Conservation (phyloP, 1,140 invertebrate genomes). For the Mycetomoellerius zeteki region DNA sequence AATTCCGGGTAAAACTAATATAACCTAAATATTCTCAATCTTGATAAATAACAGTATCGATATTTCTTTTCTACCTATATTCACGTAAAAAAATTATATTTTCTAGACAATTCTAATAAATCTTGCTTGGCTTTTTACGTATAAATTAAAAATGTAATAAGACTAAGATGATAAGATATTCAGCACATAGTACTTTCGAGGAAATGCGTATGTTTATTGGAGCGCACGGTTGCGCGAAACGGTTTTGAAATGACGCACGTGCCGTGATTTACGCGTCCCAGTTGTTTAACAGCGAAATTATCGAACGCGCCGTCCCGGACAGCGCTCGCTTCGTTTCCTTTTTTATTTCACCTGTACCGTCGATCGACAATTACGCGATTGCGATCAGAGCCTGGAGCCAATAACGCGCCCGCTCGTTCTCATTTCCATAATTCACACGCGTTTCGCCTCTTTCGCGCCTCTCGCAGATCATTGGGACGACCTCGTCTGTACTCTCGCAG, state of each 20-base stretch:
- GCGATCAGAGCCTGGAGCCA: slow-evolving; percentile 70
- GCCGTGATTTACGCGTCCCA: slow-evolving; percentile 69
- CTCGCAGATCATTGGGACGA: slow-evolving; percentile 48
- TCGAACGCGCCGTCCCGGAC: slow-evolving; percentile 54
- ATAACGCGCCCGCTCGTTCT: slow-evolving; percentile 70
- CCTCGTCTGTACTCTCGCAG: slow-evolving; percentile 47
- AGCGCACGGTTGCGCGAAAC: not conserved
- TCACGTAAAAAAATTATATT: not conserved
- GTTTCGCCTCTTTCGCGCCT: slow-evolving; percentile 62
- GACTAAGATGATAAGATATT: not conserved
- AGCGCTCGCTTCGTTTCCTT: slow-evolving; percentile 25
- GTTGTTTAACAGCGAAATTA: slow-evolving; percentile 72
- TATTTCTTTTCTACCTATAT: not conserved
- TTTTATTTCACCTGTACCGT: slow-evolving; percentile 32
- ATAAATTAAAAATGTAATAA: slow-evolving; percentile 8
- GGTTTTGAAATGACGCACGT: slow-evolving; percentile 39
- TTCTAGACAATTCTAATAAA: not conserved
- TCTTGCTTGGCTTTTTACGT: not conserved
- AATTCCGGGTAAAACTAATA: too few relatives aligned
- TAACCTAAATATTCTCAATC: too few relatives aligned
- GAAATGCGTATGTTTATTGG: slow-evolving; percentile 34
- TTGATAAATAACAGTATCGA: too few relatives aligned
- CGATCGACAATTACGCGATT: slow-evolving; percentile 77
- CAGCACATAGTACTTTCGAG: not conserved
- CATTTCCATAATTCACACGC: slow-evolving; percentile 76